Evolutionary conservation across 2,113 vertebrate genomes (phyloP).

Genomic region (Rallus limicola): DNA sequence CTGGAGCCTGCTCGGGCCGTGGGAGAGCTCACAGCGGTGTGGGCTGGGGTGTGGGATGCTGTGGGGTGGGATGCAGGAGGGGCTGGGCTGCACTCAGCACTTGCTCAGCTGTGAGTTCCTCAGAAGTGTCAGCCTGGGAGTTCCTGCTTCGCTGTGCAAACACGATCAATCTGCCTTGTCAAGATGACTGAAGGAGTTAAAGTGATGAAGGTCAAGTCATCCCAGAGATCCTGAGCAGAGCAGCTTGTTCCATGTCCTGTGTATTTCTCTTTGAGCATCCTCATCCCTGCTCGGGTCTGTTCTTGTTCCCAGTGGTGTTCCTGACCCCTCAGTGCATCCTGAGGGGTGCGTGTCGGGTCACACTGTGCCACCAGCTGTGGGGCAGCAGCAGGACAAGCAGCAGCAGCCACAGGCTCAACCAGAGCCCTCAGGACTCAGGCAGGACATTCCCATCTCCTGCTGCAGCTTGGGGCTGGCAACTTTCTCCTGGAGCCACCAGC

Average conservation of each 20-base stretch:
- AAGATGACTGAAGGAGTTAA: not conserved
- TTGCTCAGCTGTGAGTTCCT: not conserved
- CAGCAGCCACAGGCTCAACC: not conserved
- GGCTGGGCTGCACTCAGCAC: not conserved
- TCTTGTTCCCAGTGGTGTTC: not conserved
- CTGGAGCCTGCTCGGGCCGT: accelerated
- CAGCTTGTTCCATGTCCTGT: not conserved
- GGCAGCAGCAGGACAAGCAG: not conserved
- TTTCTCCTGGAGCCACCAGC: not conserved
- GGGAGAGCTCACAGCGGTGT: not conserved
- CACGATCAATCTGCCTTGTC: not conserved
- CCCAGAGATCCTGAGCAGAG: not conserved
- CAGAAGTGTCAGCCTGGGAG: not conserved
- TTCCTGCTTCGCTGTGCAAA: not conserved
- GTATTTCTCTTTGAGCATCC: not conserved
- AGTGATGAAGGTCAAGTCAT: not conserved
- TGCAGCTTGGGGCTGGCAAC: not conserved
- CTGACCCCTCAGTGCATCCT: not conserved
- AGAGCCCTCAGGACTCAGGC: not conserved
- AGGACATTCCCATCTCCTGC: not conserved
- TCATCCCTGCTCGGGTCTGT: not conserved
- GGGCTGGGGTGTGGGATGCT: not conserved
- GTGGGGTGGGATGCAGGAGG: not conserved
- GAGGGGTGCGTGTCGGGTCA: not conserved
- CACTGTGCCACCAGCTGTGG: not conserved